Evolutionary conservation across 2,113 vertebrate species (phyloP).

Genomic region (Ceyx cyanopectus): DNA sequence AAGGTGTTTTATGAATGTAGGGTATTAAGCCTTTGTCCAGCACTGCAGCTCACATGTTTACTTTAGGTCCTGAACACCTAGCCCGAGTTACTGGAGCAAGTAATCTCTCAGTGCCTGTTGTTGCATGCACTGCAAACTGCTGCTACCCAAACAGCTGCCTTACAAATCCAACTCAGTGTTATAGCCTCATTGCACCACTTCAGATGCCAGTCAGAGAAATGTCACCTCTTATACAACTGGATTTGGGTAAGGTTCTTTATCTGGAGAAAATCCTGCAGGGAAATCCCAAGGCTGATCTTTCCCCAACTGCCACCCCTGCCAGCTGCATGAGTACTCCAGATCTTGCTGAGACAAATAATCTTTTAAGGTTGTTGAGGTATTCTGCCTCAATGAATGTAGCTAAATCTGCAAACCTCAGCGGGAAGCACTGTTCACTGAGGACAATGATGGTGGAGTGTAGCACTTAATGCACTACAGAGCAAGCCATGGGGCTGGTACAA

Average conservation of each 20-base stretch:
- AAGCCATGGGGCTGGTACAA: background rate
- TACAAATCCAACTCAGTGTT: accelerated
- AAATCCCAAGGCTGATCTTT: constrained; percentile 25
- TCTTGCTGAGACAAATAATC: background rate
- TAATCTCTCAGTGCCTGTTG: constrained; percentile 56
- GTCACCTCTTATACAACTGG: background rate
- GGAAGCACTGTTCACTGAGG: background rate
- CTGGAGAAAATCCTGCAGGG: constrained; percentile 13
- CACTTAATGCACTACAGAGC: background rate
- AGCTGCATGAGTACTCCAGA: background rate
- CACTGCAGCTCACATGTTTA: background rate
- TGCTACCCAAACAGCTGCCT: background rate
- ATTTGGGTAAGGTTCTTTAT: background rate
- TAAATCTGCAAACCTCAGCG: background rate
- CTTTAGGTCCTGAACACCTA: constrained; percentile 49
- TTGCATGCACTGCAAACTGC: background rate
- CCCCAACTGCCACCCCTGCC: background rate
- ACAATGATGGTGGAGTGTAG: background rate
- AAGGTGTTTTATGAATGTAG: constrained; percentile 20
- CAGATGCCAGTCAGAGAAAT: background rate
- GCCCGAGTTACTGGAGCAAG: constrained; percentile 47
- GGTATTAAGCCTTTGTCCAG: constrained; percentile 34
- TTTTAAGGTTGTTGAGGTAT: constrained; percentile 7
- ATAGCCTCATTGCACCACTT: background rate
- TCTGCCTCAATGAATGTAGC: background rate